Percentiles rank a stretch among this genome's conserved stretches.
phyloP scores from a whole-genome alignment of 2,797 vertebrate genomes.

The Hypotaenidia philippensis region DNA sequence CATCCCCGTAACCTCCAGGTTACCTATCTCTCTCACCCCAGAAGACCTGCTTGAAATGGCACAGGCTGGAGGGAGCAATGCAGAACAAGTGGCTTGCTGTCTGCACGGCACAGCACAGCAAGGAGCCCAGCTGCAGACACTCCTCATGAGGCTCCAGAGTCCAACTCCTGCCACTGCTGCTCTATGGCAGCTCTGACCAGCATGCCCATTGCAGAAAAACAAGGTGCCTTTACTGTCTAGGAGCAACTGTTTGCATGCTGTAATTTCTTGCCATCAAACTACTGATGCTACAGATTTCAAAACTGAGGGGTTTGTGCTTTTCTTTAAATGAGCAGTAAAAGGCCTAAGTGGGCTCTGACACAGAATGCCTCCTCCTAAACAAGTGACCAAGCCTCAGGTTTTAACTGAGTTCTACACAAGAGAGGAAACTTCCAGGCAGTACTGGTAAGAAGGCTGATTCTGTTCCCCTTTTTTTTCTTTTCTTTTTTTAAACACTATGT shows the following conservation, averaged over 20 bases:
- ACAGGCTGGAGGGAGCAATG: rapidly evolving
- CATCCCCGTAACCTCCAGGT: background rate
- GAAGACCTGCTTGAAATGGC: background rate
- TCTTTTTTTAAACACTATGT: background rate
- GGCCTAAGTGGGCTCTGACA: background rate
- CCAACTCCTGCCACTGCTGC: background rate
- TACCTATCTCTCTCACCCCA: background rate
- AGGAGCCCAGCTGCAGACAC: background rate
- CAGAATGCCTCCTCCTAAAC: background rate
- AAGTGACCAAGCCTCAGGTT: background rate
- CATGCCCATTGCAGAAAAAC: background rate
- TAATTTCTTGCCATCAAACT: background rate
- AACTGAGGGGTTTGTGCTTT: background rate
- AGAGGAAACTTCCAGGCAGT: background rate
- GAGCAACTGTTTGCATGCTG: background rate
- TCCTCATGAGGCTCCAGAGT: background rate
- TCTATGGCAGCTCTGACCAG: background rate
- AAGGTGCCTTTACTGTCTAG: background rate
- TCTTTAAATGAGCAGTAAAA: background rate
- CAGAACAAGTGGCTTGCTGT: background rate
- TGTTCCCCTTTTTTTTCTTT: background rate
- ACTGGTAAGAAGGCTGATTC: background rate
- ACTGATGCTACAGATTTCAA: background rate
- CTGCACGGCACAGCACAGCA: background rate
- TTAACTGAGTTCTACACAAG: background rate